A percentile compares a stretch with the other conserved stretches of the same genome.
phyloP scores from a whole-genome alignment of 2,113 vertebrate species.

The Puma concolor region DNA sequence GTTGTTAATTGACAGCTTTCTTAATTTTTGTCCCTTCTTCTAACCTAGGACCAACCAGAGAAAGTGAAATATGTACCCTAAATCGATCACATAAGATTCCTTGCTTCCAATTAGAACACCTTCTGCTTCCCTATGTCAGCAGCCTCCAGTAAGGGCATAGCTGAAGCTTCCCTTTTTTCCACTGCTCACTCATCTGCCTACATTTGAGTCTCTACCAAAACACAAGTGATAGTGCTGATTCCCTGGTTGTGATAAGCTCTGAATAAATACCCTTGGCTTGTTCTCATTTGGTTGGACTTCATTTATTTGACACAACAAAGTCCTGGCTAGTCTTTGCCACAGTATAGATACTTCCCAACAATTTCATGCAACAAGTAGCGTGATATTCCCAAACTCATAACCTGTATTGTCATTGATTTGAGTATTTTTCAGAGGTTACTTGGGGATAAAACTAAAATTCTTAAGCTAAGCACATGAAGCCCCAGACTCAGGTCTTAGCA shows the following conservation, averaged over 20 bases:
- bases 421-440: not conserved
- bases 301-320: not conserved
- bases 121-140: not conserved
- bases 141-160: not conserved
- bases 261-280: not conserved
- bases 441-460: not conserved
- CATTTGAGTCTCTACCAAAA: not conserved
- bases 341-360: not conserved
- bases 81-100: too few species aligned
- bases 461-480: not conserved
- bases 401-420: not conserved
- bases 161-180: not conserved
- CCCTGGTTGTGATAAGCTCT: not conserved
- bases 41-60: not conserved
- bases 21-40: not conserved
- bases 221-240: not conserved
- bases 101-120: not conserved
- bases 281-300: not conserved
- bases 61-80: not conserved
- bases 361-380: not conserved
- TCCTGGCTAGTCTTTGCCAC: not conserved
- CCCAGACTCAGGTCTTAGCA: not conserved
- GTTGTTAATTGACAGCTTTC: not conserved
- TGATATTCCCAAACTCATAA: not conserved
- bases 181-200: not conserved